Percentiles rank a stretch among this genome's conserved stretches.
Evolutionary conservation across 2,888 invertebrate genomes (phyloP).

Genomic region (Thyatira batis): DNA sequence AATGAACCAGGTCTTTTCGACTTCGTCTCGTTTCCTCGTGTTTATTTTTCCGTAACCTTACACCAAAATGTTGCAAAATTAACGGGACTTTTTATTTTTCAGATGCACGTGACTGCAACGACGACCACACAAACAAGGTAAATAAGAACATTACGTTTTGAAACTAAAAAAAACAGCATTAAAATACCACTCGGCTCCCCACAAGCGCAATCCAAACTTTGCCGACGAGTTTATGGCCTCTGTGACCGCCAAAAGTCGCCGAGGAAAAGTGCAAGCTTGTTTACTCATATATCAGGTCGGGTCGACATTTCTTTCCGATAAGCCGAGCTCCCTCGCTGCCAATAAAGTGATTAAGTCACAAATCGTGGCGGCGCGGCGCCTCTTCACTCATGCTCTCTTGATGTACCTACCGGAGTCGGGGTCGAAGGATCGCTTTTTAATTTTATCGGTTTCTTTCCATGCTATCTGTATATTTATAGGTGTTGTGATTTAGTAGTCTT

Average conservation of each 20-base stretch:
- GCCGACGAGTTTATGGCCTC: slow-evolving; percentile 71
- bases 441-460: background rate
- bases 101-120: slow-evolving; percentile 70
- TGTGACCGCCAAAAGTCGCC: slow-evolving; percentile 76
- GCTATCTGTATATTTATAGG: background rate
- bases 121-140: slow-evolving; percentile 67
- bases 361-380: slow-evolving; percentile 67
- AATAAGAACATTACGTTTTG: slow-evolving; percentile 44
- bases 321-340: slow-evolving; percentile 75
- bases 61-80: slow-evolving; percentile 4
- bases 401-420: slow-evolving; percentile 28
- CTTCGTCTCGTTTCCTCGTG: background rate
- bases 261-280: slow-evolving; percentile 79
- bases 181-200: slow-evolving; percentile 53
- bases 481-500: background rate
- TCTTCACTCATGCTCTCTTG: slow-evolving; percentile 41
- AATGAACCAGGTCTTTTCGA: too few relatives aligned
- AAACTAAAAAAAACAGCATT: slow-evolving; percentile 52
- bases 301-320: slow-evolving; percentile 78
- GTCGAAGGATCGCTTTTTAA: background rate
- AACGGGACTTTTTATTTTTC: slow-evolving; percentile 46
- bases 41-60: background rate
- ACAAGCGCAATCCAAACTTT: slow-evolving; percentile 70
- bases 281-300: slow-evolving; percentile 75
- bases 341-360: slow-evolving; percentile 83